Conservation (phyloP, 2,797 vertebrate genomes). For the Ispidina lecontei region DNA sequence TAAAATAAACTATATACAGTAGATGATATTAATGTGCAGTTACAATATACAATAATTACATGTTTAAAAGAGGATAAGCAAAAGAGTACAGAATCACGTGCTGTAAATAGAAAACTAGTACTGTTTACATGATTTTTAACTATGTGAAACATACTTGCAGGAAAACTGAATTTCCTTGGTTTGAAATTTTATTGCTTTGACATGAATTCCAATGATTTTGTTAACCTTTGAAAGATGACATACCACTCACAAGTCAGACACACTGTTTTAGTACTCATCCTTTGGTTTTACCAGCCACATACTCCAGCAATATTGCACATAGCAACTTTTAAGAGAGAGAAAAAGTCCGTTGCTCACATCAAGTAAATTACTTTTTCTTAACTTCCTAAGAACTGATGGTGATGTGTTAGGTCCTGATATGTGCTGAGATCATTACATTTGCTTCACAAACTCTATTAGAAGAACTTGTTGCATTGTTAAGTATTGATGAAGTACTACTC, state of each 20-base stretch:
- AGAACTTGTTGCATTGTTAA: background rate
- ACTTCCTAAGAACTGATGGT: background rate
- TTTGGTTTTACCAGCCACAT: conserved; percentile 16
- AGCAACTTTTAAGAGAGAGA: background rate
- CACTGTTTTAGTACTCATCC: background rate
- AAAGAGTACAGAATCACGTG: conserved; percentile 32
- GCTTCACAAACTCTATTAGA: background rate
- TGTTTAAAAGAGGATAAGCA: conserved; percentile 46
- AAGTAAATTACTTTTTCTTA: background rate
- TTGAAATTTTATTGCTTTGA: background rate
- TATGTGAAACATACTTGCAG: background rate
- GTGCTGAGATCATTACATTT: background rate
- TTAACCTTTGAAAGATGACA: background rate
- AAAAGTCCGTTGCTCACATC: background rate
- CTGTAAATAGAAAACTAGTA: conserved; percentile 52
- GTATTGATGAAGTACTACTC: background rate
- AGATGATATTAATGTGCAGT: conserved; percentile 26
- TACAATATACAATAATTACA: conserved; percentile 74
- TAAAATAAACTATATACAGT: conserved; percentile 66
- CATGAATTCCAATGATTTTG: background rate
- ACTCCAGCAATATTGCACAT: conserved; percentile 14
- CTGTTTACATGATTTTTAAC: conserved; percentile 21
- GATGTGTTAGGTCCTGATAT: background rate
- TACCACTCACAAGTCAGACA: background rate
- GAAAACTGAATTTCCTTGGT: background rate